Evolutionary conservation across 2,797 vertebrate genomes (phyloP), one percentile per base, ranked within the genome.

Genomic region (Lacerta agilis): DNA sequence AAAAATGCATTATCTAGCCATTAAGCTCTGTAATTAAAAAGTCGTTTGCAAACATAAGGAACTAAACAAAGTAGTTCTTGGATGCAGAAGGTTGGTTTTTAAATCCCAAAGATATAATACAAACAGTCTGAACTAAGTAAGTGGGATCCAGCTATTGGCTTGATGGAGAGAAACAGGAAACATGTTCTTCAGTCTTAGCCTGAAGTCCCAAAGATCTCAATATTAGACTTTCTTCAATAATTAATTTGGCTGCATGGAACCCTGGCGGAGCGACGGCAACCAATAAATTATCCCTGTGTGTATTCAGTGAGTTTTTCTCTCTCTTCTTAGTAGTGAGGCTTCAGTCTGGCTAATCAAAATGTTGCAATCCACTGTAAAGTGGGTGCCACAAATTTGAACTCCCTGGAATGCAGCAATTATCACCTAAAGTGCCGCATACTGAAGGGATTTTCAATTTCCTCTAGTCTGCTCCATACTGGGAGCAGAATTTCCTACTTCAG

Each of bases 361-460:
- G 49, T 87, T 82, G 81, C 79, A 82, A 75, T 64, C 79, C 58
- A 82, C 55, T 75, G 7, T 75, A 87, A 61, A 87, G 79, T 87
- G 86, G 86, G 79, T 87, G 86, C 38, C 58, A 82, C 71, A 66
- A 87, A 76, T 81, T 27, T 82, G 79, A 87, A 82, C 79, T 87
- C 77, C 58, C 82, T 45, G 71, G 86, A 87, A 87, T 87, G 86
- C 58, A 66, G 55, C 71, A 87, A 76, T 87, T 87, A 82, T 87
- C 86, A 87, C 86, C 86, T 87, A 87, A 82, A 13, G 3, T 75
- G 86, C 55, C 66, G 86, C 71, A 76, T 67, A 76, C 69, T 82
- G 72, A 82, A 87, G 71, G 77, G 86, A 76, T 87, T 87, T 87
- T 87, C 86, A 87, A 87, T 87, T 87, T 87, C 86, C 86, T 87